Evolutionary conservation across 2,888 invertebrate species (phyloP), one percentile per base, ranked within the genome.

Genomic region (Phragmatobia fuliginosa): DNA sequence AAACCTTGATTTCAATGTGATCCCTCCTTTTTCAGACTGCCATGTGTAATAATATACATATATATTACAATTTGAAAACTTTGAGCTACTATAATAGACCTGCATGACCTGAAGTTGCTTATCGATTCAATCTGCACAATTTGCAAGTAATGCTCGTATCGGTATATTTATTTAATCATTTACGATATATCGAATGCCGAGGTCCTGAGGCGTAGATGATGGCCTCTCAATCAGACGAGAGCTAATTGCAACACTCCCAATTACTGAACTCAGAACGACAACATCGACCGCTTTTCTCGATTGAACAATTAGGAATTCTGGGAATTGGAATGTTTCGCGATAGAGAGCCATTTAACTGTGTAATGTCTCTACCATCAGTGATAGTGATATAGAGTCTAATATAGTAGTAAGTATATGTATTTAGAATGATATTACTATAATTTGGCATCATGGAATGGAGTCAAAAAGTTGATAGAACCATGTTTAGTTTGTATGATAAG

Each of bases 191-290:
- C 16, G 31, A 60, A 62, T 32, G 31, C n/a, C 36, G 25, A 45
- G 45, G 21, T 41, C 66, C 59, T 45, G 67, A 69, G 62, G 58
- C 63, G 33, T 61, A 62, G 61, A 72, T 70, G 67, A 38, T n/a
- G n/a, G n/a, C n/a, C n/a, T n/a, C n/a, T n/a, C n/a, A n/a, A 36
- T 60, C 77, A 82, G 85, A 87, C 85, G 83, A 85, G 85, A 83
- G 81, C 83, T 88, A 87, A 88, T 89, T 87, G 85, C 66, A 68
- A 63, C 64, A 61, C 70, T 70, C 65, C 49, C 61, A 72, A 61
- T 67, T 59, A 32, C 58, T n/a, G 49, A 67, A 61, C 16, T 52
- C 60, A 14, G 41, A 58, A 41, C 16, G 64, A 62, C 41, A 60
- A 49, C 66, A 63, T 25, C 38, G 49, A 66, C 68, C 68, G 73